Base-by-base conservation (phyloP, 2,113 vertebrate genomes). In the Raja brachyura region DNA sequence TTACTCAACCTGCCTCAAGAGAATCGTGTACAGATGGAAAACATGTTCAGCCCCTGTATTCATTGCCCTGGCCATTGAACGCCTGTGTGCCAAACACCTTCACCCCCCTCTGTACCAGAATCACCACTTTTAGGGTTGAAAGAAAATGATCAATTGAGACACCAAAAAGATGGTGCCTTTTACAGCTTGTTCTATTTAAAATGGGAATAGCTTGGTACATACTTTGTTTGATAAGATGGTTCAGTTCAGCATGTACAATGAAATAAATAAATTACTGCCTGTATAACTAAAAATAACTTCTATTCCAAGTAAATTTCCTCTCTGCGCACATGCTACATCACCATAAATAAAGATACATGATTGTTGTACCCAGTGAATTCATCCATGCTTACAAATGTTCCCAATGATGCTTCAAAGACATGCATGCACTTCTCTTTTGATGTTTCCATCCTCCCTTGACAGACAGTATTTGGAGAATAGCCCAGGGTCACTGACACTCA, bases 261-360 rank as follows among this genome's bases (percentile, higher is more conserved):
- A 88, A 88, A 66, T 6, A n/a, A n/a, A 11, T 25, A 5, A 61
- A n/a, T 86, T 5, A 31, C 31, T 13, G 14, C 31, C 59, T 16
- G 25, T 66, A 18, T n/a, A 14, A 33, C 83, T 16, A 88, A 59
- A 88, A 16, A 88, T 66, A 22, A 63, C 31, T 63, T 31, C 59
- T n/a, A 88, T 13, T 88, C 61, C 81, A 86, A 83, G 18, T 83
- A 54, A 83, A n/a, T 88, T 14, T 88, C 39, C 83, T 63, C 28
- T n/a, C 61, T 18, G 11, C 11, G 28, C 28, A 88, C 5, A n/a
- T 66, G n/a, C 28, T 18, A 16, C 63, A 63, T 31, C 56, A 73
- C 18, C 18, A 20, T 73, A 73, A 20, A 73, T 73, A 22, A 20
- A 73, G 18, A 73, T 73, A 73, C 14, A 73, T 73, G 22, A 73